Conservation (phyloP, 2,888 invertebrate genomes). For the Caenorhabditis sp. region DNA sequence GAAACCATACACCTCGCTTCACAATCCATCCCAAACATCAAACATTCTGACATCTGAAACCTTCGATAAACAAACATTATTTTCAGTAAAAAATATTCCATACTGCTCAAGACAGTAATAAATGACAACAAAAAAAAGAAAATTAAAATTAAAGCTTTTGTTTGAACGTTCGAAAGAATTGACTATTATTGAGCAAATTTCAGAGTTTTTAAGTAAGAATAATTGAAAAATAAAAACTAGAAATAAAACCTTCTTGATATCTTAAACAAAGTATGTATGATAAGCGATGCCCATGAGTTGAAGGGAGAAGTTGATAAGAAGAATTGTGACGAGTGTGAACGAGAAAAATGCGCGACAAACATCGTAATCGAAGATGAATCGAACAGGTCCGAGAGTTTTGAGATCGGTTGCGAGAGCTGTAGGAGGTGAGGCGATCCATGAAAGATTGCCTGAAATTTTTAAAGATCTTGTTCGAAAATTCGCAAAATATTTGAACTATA, state of each 20-base stretch:
- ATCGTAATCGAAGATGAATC: conserved; percentile 38
- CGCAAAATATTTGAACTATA: too few relatives aligned
- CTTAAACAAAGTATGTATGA: conserved; percentile 43
- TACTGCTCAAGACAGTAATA: too few relatives aligned
- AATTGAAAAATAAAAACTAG: neutral
- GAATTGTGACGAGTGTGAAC: conserved; percentile 48
- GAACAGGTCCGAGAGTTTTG: conserved; percentile 29
- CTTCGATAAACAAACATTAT: too few relatives aligned
- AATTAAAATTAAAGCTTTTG: conserved; percentile 1
- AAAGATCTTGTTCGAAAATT: too few relatives aligned
- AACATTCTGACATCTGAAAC: conserved; percentile 49
- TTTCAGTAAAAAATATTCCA: too few relatives aligned
- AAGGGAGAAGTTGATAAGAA: conserved; percentile 51
- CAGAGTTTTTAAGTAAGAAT: conserved; percentile 6
- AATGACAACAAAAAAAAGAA: neutral
- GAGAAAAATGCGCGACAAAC: conserved; percentile 56
- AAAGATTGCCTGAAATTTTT: conserved; percentile 23
- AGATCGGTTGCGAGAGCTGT: conserved; percentile 15
- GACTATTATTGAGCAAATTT: neutral
- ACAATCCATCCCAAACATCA: conserved; percentile 60
- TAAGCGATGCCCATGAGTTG: conserved; percentile 55
- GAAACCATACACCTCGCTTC: conserved; percentile 52
- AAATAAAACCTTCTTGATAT: too few relatives aligned
- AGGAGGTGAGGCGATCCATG: conserved; percentile 33
- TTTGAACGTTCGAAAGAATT: neutral